Evolutionary conservation across 2,113 vertebrate species (phyloP).

Genomic region (Pseudorasbora parva): DNA sequence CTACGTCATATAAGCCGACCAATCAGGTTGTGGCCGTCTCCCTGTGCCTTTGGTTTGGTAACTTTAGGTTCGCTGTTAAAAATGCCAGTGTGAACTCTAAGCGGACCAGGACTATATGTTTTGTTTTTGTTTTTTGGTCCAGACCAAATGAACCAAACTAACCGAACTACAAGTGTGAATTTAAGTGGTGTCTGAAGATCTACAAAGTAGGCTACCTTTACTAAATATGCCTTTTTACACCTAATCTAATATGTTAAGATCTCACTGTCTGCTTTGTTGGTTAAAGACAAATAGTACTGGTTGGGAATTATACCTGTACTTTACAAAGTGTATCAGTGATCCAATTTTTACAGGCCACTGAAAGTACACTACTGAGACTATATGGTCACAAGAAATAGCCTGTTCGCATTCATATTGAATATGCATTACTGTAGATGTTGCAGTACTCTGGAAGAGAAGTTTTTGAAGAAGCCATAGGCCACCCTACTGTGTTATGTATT

Average conservation of each 20-base stretch:
- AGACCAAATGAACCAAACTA: too few relatives aligned
- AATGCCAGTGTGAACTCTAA: too few relatives aligned
- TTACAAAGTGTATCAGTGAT: neutral
- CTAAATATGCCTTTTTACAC: neutral
- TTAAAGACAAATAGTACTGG: neutral
- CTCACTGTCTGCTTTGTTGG: neutral
- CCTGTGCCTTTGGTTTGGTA: too few relatives aligned
- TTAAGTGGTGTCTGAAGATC: neutral
- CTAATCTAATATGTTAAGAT: neutral
- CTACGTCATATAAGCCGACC: too few relatives aligned
- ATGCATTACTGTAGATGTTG: neutral
- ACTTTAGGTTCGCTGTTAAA: too few relatives aligned
- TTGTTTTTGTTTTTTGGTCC: too few relatives aligned
- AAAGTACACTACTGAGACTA: conserved; percentile 14
- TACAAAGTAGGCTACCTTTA: too few relatives aligned
- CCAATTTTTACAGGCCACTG: neutral
- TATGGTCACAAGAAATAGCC: neutral
- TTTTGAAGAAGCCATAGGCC: neutral
- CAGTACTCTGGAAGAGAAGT: neutral
- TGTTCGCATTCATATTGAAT: neutral
- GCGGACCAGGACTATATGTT: too few relatives aligned
- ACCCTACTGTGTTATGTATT: neutral
- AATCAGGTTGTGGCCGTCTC: too few relatives aligned
- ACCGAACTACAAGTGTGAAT: too few relatives aligned
- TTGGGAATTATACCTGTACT: neutral